These are phyloP conservation scores for Orchesella flavescens DNA, from an alignment of 2,888 invertebrate genomes.

Conservation along the genomic window DNA sequence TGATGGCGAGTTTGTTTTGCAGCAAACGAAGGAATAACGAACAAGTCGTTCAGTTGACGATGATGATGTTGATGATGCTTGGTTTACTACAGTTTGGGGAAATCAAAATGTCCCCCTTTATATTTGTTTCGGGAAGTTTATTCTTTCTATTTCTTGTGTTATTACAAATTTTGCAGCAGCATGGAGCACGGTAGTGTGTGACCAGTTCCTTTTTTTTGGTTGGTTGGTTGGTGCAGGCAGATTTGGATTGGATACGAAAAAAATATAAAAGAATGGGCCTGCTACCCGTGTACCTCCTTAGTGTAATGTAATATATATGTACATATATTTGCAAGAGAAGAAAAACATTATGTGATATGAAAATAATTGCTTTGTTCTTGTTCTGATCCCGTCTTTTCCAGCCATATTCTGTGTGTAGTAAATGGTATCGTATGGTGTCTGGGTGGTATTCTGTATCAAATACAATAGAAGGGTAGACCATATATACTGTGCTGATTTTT, in stretches of 20 bases:
- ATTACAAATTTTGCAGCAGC: background rate
- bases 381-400: too few species aligned
- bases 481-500: too few species aligned
- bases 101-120: conserved; percentile 37
- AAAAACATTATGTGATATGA: too few species aligned
- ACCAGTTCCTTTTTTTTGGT: background rate
- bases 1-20: background rate
- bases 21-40: background rate
- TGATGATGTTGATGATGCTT: conserved; percentile 18
- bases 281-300: too few species aligned
- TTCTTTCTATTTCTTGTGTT: background rate
- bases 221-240: too few species aligned
- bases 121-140: background rate
- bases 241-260: background rate
- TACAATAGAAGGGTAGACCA: too few species aligned
- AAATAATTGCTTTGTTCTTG: too few species aligned
- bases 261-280: background rate
- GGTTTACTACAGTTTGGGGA: conserved; percentile 53
- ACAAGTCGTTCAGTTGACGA: background rate
- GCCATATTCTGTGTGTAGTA: too few species aligned
- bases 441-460: too few species aligned
- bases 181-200: background rate
- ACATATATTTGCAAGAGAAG: too few species aligned
- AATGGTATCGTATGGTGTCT: too few species aligned
- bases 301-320: too few species aligned